Evolutionary conservation across 2,888 invertebrate species (phyloP).

Genomic region (Spisula solida): DNA sequence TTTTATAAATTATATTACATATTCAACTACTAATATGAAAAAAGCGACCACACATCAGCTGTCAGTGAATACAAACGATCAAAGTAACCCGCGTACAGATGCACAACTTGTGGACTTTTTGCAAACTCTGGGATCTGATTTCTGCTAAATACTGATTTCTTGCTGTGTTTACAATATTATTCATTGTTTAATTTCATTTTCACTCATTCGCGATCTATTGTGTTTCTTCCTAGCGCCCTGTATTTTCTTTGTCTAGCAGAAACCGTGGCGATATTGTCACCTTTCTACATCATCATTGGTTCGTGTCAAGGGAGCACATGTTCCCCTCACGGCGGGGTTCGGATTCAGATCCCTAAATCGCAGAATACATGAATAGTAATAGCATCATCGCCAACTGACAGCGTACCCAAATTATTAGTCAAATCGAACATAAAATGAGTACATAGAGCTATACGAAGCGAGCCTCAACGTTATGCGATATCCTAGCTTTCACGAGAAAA

Average conservation of each 20-base stretch:
- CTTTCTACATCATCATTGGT: slow-evolving; percentile 40
- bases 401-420: slow-evolving; percentile 69
- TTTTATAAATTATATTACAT: too few species aligned
- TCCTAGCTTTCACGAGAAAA: slow-evolving; percentile 50
- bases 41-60: neutral
- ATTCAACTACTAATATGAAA: neutral
- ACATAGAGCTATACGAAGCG: slow-evolving; percentile 58
- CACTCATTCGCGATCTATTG: slow-evolving; percentile 18
- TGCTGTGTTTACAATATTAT: neutral
- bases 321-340: slow-evolving; percentile 63
- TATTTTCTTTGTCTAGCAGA: slow-evolving; percentile 58
- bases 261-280: slow-evolving; percentile 40
- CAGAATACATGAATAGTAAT: slow-evolving; percentile 72
- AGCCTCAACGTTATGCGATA: slow-evolving; percentile 69
- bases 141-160: neutral
- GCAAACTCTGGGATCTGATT: neutral
- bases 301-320: slow-evolving; percentile 64
- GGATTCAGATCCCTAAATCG: slow-evolving; percentile 43
- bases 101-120: neutral
- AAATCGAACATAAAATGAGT: slow-evolving; percentile 72
- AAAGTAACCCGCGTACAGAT: slow-evolving; percentile 3
- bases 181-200: slow-evolving; percentile 18
- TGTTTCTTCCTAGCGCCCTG: slow-evolving; percentile 48
- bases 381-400: slow-evolving; percentile 54
- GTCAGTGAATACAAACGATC: neutral